phyloP scores from a whole-genome alignment of 2,888 invertebrate genomes.

The Yponomeuta evonymella region DNA sequence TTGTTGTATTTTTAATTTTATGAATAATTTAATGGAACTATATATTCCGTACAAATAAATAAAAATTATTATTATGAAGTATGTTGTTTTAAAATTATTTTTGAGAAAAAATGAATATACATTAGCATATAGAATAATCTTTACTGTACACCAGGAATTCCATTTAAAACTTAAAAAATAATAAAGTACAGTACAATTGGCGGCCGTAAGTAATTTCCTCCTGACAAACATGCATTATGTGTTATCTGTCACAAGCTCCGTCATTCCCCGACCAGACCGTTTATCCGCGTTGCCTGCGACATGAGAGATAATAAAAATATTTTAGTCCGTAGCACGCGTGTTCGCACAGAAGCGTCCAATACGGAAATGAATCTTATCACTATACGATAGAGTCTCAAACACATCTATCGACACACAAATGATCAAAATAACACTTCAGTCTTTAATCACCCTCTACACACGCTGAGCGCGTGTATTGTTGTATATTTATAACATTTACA shows the following conservation, averaged over 20 bases:
- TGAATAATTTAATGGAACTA: too few relatives aligned
- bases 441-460: neutral
- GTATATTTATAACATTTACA: constrained; percentile 6
- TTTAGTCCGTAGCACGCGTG: neutral
- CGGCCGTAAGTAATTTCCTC: too few relatives aligned
- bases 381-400: neutral
- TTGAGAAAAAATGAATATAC: too few relatives aligned
- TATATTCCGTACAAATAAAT: too few relatives aligned
- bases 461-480: neutral
- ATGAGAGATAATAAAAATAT: neutral
- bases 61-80: too few relatives aligned
- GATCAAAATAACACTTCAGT: neutral
- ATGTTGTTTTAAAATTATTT: too few relatives aligned
- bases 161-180: too few relatives aligned
- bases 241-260: neutral
- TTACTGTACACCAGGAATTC: too few relatives aligned
- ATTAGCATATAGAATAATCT: too few relatives aligned
- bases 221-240: too few relatives aligned
- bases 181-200: too few relatives aligned
- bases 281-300: neutral
- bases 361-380: neutral
- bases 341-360: neutral
- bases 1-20: too few relatives aligned
- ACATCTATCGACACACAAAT: neutral
- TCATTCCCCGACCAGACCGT: neutral